A percentile compares a stretch with the other conserved stretches of the same genome.
phyloP scores from a whole-genome alignment of 2,888 invertebrate species.

The Rhagium mordax region DNA sequence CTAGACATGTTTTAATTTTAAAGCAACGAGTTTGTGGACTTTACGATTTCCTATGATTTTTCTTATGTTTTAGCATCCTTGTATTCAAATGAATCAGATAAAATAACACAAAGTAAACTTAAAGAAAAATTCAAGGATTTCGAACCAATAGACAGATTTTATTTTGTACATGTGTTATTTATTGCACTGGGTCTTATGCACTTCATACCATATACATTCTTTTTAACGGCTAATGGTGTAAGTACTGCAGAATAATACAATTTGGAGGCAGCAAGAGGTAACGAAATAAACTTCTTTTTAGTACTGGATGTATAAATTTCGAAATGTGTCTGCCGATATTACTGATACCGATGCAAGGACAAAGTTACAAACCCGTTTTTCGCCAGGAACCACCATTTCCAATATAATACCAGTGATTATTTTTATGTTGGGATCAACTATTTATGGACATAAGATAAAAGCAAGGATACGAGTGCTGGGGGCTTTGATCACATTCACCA shows the following conservation, averaged over 20 bases:
- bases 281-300: slow-evolving; percentile 13
- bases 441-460: slow-evolving; percentile 43
- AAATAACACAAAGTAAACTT: neutral
- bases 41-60: too few relatives aligned
- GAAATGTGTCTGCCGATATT: slow-evolving; percentile 32
- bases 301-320: slow-evolving; percentile 49
- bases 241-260: slow-evolving; percentile 41
- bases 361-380: slow-evolving; percentile 48
- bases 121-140: neutral
- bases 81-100: neutral
- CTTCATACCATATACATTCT: slow-evolving; percentile 49
- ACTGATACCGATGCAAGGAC: slow-evolving; percentile 48
- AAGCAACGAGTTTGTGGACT: too few relatives aligned
- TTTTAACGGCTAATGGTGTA: slow-evolving; percentile 50
- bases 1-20: too few relatives aligned
- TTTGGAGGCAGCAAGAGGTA: too few relatives aligned
- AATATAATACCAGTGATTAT: slow-evolving; percentile 41
- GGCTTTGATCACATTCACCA: neutral
- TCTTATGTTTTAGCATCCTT: neutral
- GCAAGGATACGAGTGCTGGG: slow-evolving; percentile 16
- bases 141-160: slow-evolving; percentile 39
- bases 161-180: slow-evolving; percentile 42
- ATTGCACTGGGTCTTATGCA: slow-evolving; percentile 48
- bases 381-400: slow-evolving; percentile 42
- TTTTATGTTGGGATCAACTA: slow-evolving; percentile 42